Percentiles rank a stretch among this genome's conserved stretches.
Evolutionary conservation across 2,797 vertebrate species (phyloP).

Genomic region (Intellagama lesueurii): DNA sequence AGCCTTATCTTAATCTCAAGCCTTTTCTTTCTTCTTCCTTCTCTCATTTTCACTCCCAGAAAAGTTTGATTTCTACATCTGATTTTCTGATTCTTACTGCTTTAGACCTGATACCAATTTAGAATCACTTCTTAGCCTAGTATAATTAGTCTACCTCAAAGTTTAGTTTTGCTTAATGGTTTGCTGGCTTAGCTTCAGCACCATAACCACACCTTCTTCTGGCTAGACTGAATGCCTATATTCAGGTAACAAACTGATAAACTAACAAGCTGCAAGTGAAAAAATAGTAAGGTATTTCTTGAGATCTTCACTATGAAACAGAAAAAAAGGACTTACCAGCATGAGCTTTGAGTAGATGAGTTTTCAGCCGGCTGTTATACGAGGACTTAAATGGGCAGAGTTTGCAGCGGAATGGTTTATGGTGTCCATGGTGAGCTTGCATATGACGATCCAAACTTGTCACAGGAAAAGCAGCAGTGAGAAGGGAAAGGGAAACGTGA

Average conservation of each 20-base stretch:
- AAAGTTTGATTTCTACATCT: neutral
- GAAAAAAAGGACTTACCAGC: slow-evolving; percentile 85
- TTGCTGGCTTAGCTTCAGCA: neutral
- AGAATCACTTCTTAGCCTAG: neutral
- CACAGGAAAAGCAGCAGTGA: slow-evolving; percentile 43
- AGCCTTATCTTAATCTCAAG: neutral
- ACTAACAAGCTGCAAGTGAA: slow-evolving; percentile 36
- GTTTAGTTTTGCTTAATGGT: neutral
- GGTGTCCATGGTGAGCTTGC: slow-evolving; percentile 97
- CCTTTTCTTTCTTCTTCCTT: neutral
- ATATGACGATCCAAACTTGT: slow-evolving; percentile 95
- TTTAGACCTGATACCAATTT: neutral
- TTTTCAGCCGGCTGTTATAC: slow-evolving; percentile 96
- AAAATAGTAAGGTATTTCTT: neutral
- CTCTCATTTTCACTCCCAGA: neutral
- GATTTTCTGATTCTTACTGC: neutral
- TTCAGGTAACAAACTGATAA: slow-evolving; percentile 23
- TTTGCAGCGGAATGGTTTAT: slow-evolving; percentile 98
- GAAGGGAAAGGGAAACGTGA: slow-evolving; percentile 20
- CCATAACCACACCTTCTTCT: neutral
- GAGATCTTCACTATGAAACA: slow-evolving; percentile 40
- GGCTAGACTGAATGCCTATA: neutral
- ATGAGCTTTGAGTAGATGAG: slow-evolving; percentile 94
- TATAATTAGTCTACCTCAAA: neutral
- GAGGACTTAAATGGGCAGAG: slow-evolving; percentile 98